Evolutionary conservation across 1,140 invertebrate genomes (phyloP), one percentile per base, ranked within the genome.

Genomic region (Eupristina koningsbergeri): DNA sequence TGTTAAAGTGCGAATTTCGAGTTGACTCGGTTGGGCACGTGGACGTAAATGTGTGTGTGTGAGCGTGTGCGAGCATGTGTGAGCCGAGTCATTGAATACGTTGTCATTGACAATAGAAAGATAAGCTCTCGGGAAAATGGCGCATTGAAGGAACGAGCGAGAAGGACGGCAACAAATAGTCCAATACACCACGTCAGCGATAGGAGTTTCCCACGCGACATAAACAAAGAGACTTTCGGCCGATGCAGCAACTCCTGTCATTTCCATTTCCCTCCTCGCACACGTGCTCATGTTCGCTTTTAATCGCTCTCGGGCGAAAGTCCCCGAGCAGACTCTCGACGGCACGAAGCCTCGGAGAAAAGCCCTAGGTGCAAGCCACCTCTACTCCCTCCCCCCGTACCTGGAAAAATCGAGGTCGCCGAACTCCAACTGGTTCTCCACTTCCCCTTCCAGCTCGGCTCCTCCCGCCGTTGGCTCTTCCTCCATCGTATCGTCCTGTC

Each of bases 321-420:
- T 82, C 53, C 81, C n/a, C 71, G 5, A 2, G 19, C n/a, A n/a
- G n/a, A n/a, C n/a, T 11, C 84, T 84, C 85, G 86, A 81, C 73
- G 83, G 17, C n/a, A 8, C 77, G 67, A 26, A 39, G 64, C 3
- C 6, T 36, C 34, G 5, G 36, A 71, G 39, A 17, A 45, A 26
- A 71, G 67, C 67, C 67, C 67, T 71, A 71, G 67, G 67, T 34
- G 22, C 22, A 13, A 19, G 67, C 34, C 64, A 41, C 22, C 36
- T 50, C 73, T 5, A 13, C 47, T 1, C 39, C 71, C 17, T 31
- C 71, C 71, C 45, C 47, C 82, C 67, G 84, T 92, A 93, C 92
- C 92, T 92, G 87, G 91, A 89, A 88, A 91, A 90, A 88, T 93
- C 89, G 85, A 91, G 89, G 86, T 90, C 88, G 86, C 83, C 86